A percentile compares a stretch with the other conserved stretches of the same genome.
Conservation (phyloP, 2,888 invertebrate species). For the Nesidiocoris tenuis region DNA sequence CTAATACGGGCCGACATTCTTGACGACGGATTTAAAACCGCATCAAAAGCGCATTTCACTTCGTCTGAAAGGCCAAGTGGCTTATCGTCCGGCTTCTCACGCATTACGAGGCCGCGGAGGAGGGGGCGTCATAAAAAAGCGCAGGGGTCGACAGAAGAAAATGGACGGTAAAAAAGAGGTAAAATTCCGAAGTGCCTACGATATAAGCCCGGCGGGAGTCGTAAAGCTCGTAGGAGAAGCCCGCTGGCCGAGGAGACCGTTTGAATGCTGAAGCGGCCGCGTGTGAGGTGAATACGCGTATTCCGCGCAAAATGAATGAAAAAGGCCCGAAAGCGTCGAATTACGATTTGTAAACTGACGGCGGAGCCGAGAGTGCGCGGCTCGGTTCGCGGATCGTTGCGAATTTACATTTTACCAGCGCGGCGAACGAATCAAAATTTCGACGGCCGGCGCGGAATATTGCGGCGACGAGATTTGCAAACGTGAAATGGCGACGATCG, state of each 20-base stretch:
- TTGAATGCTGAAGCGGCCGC: slow-evolving; percentile 36
- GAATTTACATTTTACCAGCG: slow-evolving; percentile 21
- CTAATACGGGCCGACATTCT: not conserved
- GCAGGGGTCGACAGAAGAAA: slow-evolving; percentile 34
- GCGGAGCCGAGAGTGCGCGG: slow-evolving; percentile 21
- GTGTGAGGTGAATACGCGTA: slow-evolving; percentile 41
- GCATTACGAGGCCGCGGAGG: slow-evolving; percentile 12
- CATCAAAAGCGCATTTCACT: slow-evolving; percentile 1
- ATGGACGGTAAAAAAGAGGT: slow-evolving; percentile 33
- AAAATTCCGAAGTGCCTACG: slow-evolving; percentile 40
- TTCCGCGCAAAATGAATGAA: slow-evolving; percentile 30
- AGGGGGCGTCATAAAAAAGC: slow-evolving; percentile 18
- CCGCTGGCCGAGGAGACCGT: slow-evolving; percentile 4
- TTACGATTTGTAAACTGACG: slow-evolving; percentile 35
- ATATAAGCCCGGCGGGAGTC: slow-evolving; percentile 31
- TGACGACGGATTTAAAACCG: not conserved
- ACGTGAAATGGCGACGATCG: too few species aligned
- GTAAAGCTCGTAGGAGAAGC: slow-evolving; percentile 14
- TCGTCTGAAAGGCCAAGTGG: not conserved
- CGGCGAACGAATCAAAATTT: slow-evolving; percentile 19
- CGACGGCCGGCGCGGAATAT: too few species aligned
- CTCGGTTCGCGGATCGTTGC: not conserved
- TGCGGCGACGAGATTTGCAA: too few species aligned
- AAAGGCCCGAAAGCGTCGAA: slow-evolving; percentile 24
- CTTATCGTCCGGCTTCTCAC: slow-evolving; percentile 25